Percentiles rank a stretch among this genome's conserved stretches.
These are phyloP conservation scores for Melopsittacus undulatus DNA, from an alignment of 2,797 vertebrate genomes.

Conservation along the genomic window DNA sequence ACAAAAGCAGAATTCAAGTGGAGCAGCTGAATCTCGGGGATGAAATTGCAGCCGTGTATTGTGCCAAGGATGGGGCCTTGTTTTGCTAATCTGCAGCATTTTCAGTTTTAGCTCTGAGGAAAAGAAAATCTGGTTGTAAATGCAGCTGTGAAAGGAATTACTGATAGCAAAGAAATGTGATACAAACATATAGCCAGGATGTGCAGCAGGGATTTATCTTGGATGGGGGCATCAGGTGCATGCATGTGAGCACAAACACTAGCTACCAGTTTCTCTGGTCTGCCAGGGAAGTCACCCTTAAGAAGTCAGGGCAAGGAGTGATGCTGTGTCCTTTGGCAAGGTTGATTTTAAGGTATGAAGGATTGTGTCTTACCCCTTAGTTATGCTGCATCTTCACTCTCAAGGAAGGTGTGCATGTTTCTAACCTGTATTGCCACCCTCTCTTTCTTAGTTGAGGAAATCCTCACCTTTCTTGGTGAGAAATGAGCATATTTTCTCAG, in stretches of 20 bases:
- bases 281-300: background rate
- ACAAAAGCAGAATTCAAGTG: slow-evolving; percentile 47
- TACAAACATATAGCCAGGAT: background rate
- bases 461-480: background rate
- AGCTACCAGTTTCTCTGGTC: background rate
- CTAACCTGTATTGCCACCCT: background rate
- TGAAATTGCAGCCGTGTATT: background rate
- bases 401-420: background rate
- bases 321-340: background rate
- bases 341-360: background rate
- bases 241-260: rapidly evolving
- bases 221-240: rapidly evolving
- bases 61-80: background rate
- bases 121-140: background rate
- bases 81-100: background rate
- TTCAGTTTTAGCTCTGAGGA: background rate
- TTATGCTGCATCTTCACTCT: background rate
- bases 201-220: background rate
- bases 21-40: background rate
- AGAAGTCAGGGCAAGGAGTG: background rate
- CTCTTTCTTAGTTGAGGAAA: background rate
- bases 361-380: background rate
- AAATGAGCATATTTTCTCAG: rapidly evolving
- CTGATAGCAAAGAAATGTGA: background rate
- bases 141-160: background rate